A percentile compares a stretch with the other conserved stretches of the same genome.
Evolutionary conservation across 2,888 invertebrate species (phyloP).

Genomic region (Ommatoiulus sabulosus): DNA sequence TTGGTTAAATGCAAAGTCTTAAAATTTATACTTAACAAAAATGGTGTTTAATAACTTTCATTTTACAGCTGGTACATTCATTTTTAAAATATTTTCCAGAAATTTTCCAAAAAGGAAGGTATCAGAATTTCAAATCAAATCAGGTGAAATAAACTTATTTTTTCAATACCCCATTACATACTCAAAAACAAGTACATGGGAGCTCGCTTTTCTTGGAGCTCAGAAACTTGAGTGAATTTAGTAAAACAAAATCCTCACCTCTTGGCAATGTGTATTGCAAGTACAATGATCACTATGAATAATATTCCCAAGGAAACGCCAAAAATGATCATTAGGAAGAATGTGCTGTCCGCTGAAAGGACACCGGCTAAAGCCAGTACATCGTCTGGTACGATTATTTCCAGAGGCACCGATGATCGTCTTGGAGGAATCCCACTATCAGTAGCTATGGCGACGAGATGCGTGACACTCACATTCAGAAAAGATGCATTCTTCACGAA

Average conservation of each 20-base stretch:
- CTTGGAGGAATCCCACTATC: slow-evolving; percentile 87
- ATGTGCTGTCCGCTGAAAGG: slow-evolving; percentile 69
- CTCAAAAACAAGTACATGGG: not conserved
- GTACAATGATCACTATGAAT: slow-evolving; percentile 79
- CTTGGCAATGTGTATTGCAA: slow-evolving; percentile 78
- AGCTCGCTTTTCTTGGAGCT: not conserved
- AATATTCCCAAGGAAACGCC: slow-evolving; percentile 80
- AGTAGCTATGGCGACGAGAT: slow-evolving; percentile 83
- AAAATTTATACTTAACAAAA: no score
- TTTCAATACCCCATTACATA: no score
- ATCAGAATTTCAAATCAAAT: no score
- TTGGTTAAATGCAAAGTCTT: no score
- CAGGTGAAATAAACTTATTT: no score
- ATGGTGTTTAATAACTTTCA: no score
- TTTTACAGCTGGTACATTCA: no score
- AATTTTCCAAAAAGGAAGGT: no score
- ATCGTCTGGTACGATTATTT: slow-evolving; percentile 70
- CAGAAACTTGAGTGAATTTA: not conserved
- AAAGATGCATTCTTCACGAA: slow-evolving; percentile 64
- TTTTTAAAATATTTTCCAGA: no score
- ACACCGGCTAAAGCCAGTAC: slow-evolving; percentile 63
- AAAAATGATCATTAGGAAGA: slow-evolving; percentile 74
- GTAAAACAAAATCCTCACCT: slow-evolving; percentile 56
- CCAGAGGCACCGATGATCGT: slow-evolving; percentile 71
- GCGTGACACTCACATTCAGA: slow-evolving; percentile 74